These are phyloP conservation scores for Benitochromis conjunctus DNA, from an alignment of 2,113 vertebrate genomes.

Conservation along the genomic window DNA sequence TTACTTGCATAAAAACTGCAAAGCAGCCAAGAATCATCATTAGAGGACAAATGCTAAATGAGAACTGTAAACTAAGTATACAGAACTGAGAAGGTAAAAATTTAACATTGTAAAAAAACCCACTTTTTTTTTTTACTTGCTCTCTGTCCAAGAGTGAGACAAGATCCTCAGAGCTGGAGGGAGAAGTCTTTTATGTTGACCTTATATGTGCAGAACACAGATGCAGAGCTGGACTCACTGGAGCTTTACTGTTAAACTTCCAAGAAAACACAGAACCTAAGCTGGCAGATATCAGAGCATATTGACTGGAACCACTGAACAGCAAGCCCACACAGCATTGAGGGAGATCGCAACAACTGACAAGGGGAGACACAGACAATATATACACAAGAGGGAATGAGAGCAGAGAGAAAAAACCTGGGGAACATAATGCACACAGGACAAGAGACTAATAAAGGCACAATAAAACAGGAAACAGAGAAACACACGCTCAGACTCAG, in stretches of 20 bases:
- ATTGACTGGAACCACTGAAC: not conserved
- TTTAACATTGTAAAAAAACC: too few species aligned
- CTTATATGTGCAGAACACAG: not conserved
- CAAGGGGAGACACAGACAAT: not conserved
- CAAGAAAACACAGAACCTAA: not conserved
- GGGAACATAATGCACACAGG: not conserved
- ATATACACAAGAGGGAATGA: not conserved
- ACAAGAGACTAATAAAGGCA: not conserved
- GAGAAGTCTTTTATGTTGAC: not conserved
- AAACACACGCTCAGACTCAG: rapidly evolving
- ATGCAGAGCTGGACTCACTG: not conserved
- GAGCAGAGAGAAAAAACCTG: not conserved
- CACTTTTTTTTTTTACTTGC: not conserved
- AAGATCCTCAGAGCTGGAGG: not conserved
- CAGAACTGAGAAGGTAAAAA: too few species aligned
- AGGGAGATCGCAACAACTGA: not conserved
- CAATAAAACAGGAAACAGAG: not conserved
- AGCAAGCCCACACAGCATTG: not conserved
- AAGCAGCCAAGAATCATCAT: not conserved
- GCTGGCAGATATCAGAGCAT: not conserved
- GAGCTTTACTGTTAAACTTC: not conserved
- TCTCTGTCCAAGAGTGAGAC: not conserved
- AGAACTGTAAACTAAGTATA: not conserved
- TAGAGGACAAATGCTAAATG: not conserved
- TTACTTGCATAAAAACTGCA: not conserved